Conservation (phyloP, 2,113 vertebrate species). For the Paramisgurnus dabryanus region DNA sequence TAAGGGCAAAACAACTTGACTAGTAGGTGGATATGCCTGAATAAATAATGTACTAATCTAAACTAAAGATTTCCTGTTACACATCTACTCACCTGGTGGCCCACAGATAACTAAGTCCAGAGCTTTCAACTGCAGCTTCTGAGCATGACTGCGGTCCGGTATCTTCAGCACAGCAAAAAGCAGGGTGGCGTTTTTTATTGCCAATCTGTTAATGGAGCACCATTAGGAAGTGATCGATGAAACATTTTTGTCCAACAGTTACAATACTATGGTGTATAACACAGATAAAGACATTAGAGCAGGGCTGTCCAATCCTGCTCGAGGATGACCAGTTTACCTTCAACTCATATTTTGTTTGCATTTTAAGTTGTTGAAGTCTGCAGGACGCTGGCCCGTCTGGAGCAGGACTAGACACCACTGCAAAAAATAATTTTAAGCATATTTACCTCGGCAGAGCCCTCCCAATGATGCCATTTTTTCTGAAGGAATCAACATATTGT, state of each 20-base stretch:
- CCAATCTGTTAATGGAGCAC: slow-evolving; percentile 75
- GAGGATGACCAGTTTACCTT: neutral
- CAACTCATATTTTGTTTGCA: no score
- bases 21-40: no score
- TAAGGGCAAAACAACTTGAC: no score
- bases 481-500: slow-evolving; percentile 87
- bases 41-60: no score
- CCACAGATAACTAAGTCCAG: slow-evolving; percentile 92
- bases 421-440: neutral
- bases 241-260: neutral
- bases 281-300: neutral
- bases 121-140: slow-evolving; percentile 95
- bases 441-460: slow-evolving; percentile 87
- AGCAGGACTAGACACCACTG: no score
- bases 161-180: slow-evolving; percentile 83
- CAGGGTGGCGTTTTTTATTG: slow-evolving; percentile 88
- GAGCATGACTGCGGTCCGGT: slow-evolving; percentile 85
- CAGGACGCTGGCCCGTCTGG: no score
- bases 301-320: neutral
- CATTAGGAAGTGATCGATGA: neutral
- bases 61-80: neutral
- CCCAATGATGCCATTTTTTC: slow-evolving; percentile 83
- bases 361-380: no score
- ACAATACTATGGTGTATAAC: neutral
- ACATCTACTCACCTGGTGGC: slow-evolving; percentile 78